Base-by-base conservation (phyloP, 2,888 invertebrate species). In the Trissoscelio sp. region DNA sequence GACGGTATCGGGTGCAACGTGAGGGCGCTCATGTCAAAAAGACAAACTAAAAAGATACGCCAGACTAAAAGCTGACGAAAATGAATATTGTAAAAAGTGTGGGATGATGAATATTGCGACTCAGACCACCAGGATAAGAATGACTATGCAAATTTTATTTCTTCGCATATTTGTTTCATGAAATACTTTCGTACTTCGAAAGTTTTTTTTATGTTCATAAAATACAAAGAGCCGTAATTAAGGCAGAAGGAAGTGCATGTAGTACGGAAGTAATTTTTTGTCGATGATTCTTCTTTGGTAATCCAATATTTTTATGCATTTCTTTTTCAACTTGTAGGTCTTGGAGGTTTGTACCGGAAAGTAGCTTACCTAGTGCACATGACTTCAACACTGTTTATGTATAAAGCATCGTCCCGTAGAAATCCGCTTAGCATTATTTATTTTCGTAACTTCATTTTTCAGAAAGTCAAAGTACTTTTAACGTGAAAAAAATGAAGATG, bases 1-100 rank as follows among this genome's bases (percentile, higher is more conserved):
- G 67, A 55, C 46, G 70, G 73, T 70, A 75, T 70, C 66, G 64
- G 22, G 57, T 44, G 53, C 28, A 53, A 44, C 11, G 66, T 18
- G 42, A 66, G 51, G 58, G 58, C 62, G 57, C 48, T 14, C 64
- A 31, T 51, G 60, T 78, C 57, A 18, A 58, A 28, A 64, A 48
- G 58, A 48, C 22, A 62, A 51, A 42, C 64, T 70, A 16, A 39
- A 62, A 67, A 53, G 46, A 42, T 28, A 46, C 24, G 22, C 11
- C 7, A 44, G 55, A 46, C 20, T 48, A 39, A 60, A 67, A 67
- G 55, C 39, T 14, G 31, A 55, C 9, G 69, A 57, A 28, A 34
- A 37, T 57, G 7, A 55, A 55, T 53, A 55, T 55, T 64, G 46
- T 46, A 58, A 39, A 39, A 39, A 39, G 14, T 39, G 34, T 39